phyloP scores from a whole-genome alignment of 2,888 invertebrate genomes.

The Eudasyphora cyanicolor region DNA sequence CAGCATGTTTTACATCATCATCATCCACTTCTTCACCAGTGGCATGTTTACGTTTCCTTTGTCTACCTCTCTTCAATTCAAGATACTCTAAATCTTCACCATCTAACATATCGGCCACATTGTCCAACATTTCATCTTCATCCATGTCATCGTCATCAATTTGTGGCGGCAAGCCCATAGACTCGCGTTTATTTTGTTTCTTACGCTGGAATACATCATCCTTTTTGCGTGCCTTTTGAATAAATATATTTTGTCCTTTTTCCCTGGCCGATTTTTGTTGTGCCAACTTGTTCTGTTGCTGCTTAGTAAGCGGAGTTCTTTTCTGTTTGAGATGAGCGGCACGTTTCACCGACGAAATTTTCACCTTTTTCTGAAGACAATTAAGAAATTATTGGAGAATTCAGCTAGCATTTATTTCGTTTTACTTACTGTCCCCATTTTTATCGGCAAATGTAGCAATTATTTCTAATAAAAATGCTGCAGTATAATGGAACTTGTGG shows the following conservation, averaged over 20 bases:
- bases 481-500: not conserved
- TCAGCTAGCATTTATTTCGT: not conserved
- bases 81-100: constrained; percentile 76
- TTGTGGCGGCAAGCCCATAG: constrained; percentile 66
- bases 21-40: constrained; percentile 72
- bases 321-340: constrained; percentile 78
- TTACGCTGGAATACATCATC: constrained; percentile 74
- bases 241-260: constrained; percentile 75
- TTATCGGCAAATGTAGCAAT: not conserved
- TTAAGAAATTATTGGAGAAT: not conserved
- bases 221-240: constrained; percentile 73
- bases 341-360: constrained; percentile 79
- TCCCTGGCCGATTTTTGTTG: constrained; percentile 73
- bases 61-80: constrained; percentile 69
- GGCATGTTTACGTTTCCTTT: constrained; percentile 74
- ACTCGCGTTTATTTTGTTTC: constrained; percentile 72
- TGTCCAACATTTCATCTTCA: constrained; percentile 73
- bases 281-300: constrained; percentile 75
- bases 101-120: constrained; percentile 78
- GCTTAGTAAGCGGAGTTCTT: constrained; percentile 76
- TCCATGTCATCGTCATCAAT: constrained; percentile 72
- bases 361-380: constrained; percentile 77
- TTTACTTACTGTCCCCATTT: constrained; percentile 59
- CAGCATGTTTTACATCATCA: constrained; percentile 79
- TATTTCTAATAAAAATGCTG: not conserved